Evolutionary conservation across 2,797 vertebrate species (phyloP).

Genomic region (Fistularia tabacaria): DNA sequence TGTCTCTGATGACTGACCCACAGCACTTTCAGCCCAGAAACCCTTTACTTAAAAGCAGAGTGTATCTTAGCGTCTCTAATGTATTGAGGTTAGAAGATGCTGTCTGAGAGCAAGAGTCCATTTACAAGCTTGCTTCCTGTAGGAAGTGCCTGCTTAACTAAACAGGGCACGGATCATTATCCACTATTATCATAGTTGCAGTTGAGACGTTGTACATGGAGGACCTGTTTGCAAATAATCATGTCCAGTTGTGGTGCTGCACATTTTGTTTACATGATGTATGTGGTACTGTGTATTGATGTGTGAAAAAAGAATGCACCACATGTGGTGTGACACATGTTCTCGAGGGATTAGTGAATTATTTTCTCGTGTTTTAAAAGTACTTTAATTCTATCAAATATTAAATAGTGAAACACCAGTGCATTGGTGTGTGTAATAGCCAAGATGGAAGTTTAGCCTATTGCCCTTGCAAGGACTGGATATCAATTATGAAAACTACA

Average conservation of each 20-base stretch:
- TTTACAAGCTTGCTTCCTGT: slow-evolving; percentile 51
- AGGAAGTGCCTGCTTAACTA: slow-evolving; percentile 49
- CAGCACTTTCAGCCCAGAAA: slow-evolving; percentile 37
- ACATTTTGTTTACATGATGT: slow-evolving; percentile 46
- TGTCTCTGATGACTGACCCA: slow-evolving; percentile 58
- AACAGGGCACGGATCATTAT: slow-evolving; percentile 56
- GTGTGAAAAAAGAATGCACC: slow-evolving; percentile 38
- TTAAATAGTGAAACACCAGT: slow-evolving; percentile 18
- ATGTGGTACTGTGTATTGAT: slow-evolving; percentile 33
- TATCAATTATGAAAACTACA: no score
- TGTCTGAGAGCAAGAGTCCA: slow-evolving; percentile 51
- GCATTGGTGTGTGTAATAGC: slow-evolving; percentile 3
- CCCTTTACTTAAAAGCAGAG: slow-evolving; percentile 61
- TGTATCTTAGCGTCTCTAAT: slow-evolving; percentile 62
- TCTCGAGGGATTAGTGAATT: slow-evolving; percentile 22
- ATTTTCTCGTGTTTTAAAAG: slow-evolving; percentile 31
- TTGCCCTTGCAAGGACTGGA: no score
- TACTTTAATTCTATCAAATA: slow-evolving; percentile 37
- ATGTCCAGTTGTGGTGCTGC: slow-evolving; percentile 40
- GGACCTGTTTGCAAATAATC: slow-evolving; percentile 47
- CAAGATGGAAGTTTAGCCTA: no score
- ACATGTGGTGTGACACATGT: slow-evolving; percentile 38
- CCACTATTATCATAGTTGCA: slow-evolving; percentile 44
- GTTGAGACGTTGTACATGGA: slow-evolving; percentile 35
- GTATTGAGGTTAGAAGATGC: slow-evolving; percentile 59